Evolutionary conservation across 2,113 vertebrate genomes (phyloP), one percentile per base, ranked within the genome.

Genomic region (Perca fluviatilis): DNA sequence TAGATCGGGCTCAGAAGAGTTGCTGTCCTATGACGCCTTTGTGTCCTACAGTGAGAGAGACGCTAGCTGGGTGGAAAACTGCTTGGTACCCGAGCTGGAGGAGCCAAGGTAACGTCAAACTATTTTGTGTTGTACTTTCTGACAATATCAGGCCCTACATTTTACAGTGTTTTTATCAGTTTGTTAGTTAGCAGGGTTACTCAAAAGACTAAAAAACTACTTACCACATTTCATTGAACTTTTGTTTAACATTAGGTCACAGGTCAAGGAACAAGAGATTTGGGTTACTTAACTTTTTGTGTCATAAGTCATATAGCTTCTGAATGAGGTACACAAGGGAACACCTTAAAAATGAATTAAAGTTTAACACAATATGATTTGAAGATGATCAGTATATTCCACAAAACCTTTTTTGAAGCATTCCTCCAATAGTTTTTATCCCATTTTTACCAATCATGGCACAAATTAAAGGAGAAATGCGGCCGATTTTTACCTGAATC

Each of bases 31-130:
- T 0, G 97, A 99, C 0, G 97, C 97, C 2, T 99, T 99, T 46
- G 96, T 99, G 54, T 99, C 98, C 6, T 99, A 98, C 94, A 98
- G 98, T 0, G 96, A 98, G 81, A 94, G 64, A 0, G 98, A 99
- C 21, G 95, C 96, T 0, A 74, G 95, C 25, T 99, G 98, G 98
- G 97, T 98, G 79, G 97, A 98, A 65, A 91, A 95, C 84, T 84
- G 93, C 2, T 90, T 99, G 94, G 96, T 98, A 3, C 96, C 83
- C n/a, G 91, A 97, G 90, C 92, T 98, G 84, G 98, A 99, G 50
- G 80, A 83, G 4, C 79, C 84, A 4, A 58, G 80, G 91, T 84
- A 33, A 61, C 6, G 1, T 47, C 11, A 13, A 6, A 18, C 11
- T 14, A 40, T 1, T 40, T 68, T 27, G 2, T n/a, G 2, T 69